Percentiles rank a stretch among this genome's conserved stretches.
These are phyloP conservation scores for Ormyrus pomaceus DNA, from an alignment of 2,888 invertebrate species.

Conservation along the genomic window DNA sequence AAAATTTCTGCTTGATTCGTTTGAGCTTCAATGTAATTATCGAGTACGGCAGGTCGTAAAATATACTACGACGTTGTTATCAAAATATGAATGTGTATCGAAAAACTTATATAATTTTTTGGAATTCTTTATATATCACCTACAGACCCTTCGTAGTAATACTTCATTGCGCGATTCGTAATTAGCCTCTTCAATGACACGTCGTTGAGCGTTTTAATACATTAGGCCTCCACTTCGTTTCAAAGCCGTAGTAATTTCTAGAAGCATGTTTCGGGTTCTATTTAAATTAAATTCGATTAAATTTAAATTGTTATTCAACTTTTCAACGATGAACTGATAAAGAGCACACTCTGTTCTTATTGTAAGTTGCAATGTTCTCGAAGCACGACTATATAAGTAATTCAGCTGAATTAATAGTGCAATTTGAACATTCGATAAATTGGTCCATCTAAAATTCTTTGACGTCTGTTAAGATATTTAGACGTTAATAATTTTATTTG, in stretches of 20 bases:
- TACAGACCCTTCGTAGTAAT: constrained; percentile 26
- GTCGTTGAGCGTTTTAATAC: constrained; percentile 10
- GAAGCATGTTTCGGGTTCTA: constrained; percentile 20
- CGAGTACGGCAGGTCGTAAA: background rate
- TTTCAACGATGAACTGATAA: background rate
- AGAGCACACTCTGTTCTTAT: background rate
- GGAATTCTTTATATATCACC: constrained; percentile 10
- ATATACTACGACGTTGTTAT: constrained; percentile 21
- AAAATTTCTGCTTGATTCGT: constrained; percentile 15
- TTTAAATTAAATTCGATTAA: constrained; percentile 7
- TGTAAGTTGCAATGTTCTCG: constrained; percentile 2
- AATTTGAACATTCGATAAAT: constrained; percentile 50
- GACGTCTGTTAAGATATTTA: constrained; percentile 22
- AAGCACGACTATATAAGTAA: constrained; percentile 13
- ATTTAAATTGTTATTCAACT: background rate
- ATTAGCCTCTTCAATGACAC: constrained; percentile 15
- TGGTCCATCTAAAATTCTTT: constrained; percentile 53
- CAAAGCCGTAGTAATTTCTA: constrained; percentile 16
- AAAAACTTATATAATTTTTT: constrained; percentile 36
- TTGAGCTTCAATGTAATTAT: background rate
- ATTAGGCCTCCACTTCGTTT: constrained; percentile 34
- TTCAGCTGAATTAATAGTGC: constrained; percentile 24
- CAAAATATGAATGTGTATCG: constrained; percentile 38
- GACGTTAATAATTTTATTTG: constrained; percentile 18
- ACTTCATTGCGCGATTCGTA: constrained; percentile 18